A percentile compares a stretch with the other conserved stretches of the same genome.
Evolutionary conservation across 2,797 vertebrate genomes (phyloP).

Genomic region (Lophotriccus pileatus): DNA sequence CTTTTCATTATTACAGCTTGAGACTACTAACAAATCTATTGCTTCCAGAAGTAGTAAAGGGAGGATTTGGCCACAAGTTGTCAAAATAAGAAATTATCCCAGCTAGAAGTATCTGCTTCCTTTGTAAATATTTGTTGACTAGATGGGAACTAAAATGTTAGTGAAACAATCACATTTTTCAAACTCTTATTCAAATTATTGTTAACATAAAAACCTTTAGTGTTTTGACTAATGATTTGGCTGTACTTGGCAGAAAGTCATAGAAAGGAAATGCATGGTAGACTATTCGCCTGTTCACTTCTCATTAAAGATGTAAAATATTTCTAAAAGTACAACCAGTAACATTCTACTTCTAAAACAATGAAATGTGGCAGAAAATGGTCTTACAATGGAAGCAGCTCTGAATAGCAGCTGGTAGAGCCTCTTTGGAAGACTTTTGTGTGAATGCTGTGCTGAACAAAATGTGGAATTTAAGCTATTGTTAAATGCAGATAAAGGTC

Average conservation of each 20-base stretch:
- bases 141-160: not conserved
- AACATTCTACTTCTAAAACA: conserved; percentile 49
- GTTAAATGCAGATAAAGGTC: conserved; percentile 64
- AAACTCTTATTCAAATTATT: not conserved
- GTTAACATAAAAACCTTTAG: conserved; percentile 6
- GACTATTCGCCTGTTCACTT: not conserved
- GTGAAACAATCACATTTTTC: not conserved
- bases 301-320: conserved; percentile 30
- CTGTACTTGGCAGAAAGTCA: conserved; percentile 20
- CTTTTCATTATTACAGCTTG: not conserved
- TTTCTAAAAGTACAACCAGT: conserved; percentile 1
- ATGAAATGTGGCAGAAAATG: conserved; percentile 11
- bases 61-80: not conserved
- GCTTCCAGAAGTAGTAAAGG: not conserved
- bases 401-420: conserved; percentile 45
- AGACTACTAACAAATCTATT: not conserved
- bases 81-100: conserved; percentile 11
- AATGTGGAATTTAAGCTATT: conserved; percentile 53
- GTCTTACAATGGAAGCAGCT: conserved; percentile 27
- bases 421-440: conserved; percentile 43
- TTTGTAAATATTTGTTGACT: not conserved
- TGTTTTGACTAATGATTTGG: conserved; percentile 26
- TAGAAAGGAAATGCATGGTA: not conserved
- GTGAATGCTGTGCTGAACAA: conserved; percentile 38
- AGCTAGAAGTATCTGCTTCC: not conserved